Evolutionary conservation across 2,888 invertebrate species (phyloP).

Genomic region (Rhodophaea formosa): DNA sequence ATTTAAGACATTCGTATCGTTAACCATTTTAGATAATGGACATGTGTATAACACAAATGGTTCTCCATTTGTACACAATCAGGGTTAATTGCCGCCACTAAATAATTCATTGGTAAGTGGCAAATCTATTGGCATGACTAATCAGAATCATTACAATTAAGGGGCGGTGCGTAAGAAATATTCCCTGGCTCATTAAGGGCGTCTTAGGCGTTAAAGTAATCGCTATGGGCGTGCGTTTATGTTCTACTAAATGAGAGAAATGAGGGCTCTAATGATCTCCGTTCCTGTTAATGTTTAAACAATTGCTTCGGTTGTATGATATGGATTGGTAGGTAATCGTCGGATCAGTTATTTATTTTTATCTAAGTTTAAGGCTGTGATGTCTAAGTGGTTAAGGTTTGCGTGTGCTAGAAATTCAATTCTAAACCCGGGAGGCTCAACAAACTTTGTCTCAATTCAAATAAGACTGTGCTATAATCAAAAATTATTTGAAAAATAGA

Average conservation of each 20-base stretch:
- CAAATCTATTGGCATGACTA: conserved; percentile 17
- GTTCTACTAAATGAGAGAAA: conserved; percentile 46
- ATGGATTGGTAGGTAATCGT: not conserved
- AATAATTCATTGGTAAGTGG: conserved; percentile 11
- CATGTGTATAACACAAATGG: not conserved
- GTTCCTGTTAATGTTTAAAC: conserved; percentile 54
- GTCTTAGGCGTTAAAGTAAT: conserved; percentile 58
- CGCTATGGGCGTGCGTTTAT: conserved; percentile 48
- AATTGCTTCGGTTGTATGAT: conserved; percentile 28
- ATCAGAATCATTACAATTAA: conserved; percentile 24
- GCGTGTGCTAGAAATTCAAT: no score
- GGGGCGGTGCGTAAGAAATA: conserved; percentile 43
- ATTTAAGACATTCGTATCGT: no score
- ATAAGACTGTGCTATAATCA: no score
- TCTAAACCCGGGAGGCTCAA: no score
- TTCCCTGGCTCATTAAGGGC: conserved; percentile 59
- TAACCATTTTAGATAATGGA: no score
- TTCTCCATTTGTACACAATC: conserved; percentile 4
- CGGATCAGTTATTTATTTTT: not conserved
- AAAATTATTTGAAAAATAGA: no score
- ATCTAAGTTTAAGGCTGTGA: no score
- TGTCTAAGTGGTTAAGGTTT: no score
- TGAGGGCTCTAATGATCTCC: conserved; percentile 49
- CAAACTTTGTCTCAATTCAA: no score
- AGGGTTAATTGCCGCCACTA: not conserved